phyloP scores from a whole-genome alignment of 2,113 vertebrate genomes.

The Oryzias melastigma region DNA sequence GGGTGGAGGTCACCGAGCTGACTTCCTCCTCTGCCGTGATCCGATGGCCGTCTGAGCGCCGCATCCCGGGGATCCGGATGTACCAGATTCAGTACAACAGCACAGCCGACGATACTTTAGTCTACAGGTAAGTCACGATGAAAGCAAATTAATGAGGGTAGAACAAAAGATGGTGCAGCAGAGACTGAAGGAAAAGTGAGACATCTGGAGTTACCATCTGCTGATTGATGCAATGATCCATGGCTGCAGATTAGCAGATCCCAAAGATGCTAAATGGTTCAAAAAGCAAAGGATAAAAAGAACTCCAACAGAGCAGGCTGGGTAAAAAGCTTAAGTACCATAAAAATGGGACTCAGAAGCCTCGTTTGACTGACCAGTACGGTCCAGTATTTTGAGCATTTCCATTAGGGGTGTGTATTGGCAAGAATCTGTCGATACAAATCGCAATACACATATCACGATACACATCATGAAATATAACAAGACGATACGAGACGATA shows the following conservation, averaged over 20 bases:
- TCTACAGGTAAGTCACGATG: conserved; percentile 85
- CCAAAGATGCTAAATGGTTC: conserved; percentile 43
- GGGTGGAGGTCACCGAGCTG: conserved; percentile 82
- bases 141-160: conserved; percentile 1
- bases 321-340: neutral
- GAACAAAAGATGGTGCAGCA: conserved; percentile 2
- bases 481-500: no score
- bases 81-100: conserved; percentile 97
- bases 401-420: neutral
- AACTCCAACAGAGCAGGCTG: conserved; percentile 6
- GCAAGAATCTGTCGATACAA: no score
- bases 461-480: no score
- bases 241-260: conserved; percentile 29
- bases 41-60: conserved; percentile 87
- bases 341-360: neutral
- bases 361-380: neutral
- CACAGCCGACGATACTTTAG: conserved; percentile 87
- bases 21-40: conserved; percentile 87
- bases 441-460: no score
- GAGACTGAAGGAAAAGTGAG: conserved; percentile 41
- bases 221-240: conserved; percentile 28
- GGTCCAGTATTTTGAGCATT: conserved; percentile 5
- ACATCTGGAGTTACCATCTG: conserved; percentile 66
- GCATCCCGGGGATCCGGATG: conserved; percentile 89
- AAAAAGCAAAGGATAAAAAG: conserved; percentile 28